Evolutionary conservation across 2,113 vertebrate species (phyloP).

Genomic region (Seriola quinqueradiata): DNA sequence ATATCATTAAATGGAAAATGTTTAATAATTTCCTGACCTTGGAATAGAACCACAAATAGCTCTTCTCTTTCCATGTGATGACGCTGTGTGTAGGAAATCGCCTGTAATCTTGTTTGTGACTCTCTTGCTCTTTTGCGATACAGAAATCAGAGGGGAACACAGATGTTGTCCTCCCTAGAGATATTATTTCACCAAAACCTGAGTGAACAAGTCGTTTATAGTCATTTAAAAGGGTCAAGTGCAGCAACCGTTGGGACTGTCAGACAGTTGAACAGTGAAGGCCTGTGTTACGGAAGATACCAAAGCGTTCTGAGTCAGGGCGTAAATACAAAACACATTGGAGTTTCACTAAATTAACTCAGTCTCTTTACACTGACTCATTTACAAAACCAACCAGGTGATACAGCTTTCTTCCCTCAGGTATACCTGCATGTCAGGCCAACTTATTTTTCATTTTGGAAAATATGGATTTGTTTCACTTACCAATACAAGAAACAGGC

Average conservation of each 20-base stretch:
- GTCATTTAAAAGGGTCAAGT: background rate
- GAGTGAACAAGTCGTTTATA: background rate
- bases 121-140: background rate
- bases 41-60: background rate
- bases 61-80: slow-evolving; percentile 14
- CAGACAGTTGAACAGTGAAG: background rate
- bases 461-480: slow-evolving; percentile 22
- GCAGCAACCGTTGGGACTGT: background rate
- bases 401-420: background rate
- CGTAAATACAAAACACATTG: background rate
- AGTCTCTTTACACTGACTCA: background rate
- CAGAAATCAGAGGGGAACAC: background rate
- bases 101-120: background rate
- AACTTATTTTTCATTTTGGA: too few species aligned
- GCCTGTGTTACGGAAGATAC: background rate
- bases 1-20: slow-evolving; percentile 3
- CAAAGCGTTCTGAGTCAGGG: background rate
- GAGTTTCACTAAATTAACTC: background rate
- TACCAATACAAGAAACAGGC: slow-evolving; percentile 56
- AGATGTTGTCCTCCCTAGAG: background rate
- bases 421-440: background rate
- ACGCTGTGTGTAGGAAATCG: background rate
- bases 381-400: background rate
- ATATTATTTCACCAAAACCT: background rate
- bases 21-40: background rate